Conservation (phyloP, 2,888 invertebrate genomes). For the Tribolium freemani region DNA sequence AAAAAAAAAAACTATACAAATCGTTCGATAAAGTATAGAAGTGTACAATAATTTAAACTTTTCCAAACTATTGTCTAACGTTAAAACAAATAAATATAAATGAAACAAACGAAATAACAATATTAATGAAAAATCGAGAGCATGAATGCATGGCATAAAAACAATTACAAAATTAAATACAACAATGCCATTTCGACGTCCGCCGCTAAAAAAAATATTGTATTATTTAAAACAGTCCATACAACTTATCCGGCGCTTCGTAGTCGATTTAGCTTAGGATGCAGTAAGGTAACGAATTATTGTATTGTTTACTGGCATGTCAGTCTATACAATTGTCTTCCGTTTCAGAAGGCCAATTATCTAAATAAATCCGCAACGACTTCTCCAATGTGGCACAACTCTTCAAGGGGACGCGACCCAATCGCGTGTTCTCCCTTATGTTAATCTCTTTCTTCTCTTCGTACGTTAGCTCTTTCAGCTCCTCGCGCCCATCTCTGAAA, state of each 20-base stretch:
- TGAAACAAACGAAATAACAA: constrained; percentile 13
- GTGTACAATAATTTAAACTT: constrained; percentile 1
- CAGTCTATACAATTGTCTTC: constrained; percentile 65
- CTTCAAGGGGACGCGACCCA: constrained; percentile 68
- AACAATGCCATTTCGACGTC: background rate
- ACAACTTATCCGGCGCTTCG: constrained; percentile 12
- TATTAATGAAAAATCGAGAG: constrained; percentile 7
- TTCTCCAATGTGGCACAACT: constrained; percentile 68
- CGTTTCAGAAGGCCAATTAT: constrained; percentile 68
- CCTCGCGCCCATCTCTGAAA: constrained; percentile 75
- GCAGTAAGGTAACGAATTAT: constrained; percentile 62
- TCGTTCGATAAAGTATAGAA: background rate
- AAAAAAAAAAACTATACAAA: background rate
- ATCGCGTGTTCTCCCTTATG: constrained; percentile 72
- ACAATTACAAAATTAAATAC: constrained; percentile 12
- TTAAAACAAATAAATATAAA: constrained; percentile 12
- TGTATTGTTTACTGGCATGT: constrained; percentile 59
- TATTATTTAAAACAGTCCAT: constrained; percentile 39
- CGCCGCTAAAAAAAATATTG: constrained; percentile 10
- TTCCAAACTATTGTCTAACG: background rate
- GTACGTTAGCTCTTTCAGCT: constrained; percentile 71
- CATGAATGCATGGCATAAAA: constrained; percentile 17
- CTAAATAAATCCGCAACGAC: constrained; percentile 81
- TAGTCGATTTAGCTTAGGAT: constrained; percentile 56
- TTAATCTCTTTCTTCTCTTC: constrained; percentile 76